Evolutionary conservation across 1,140 invertebrate genomes (phyloP), one percentile per base, ranked within the genome.

Genomic region (Parasteatoda tepidariorum): DNA sequence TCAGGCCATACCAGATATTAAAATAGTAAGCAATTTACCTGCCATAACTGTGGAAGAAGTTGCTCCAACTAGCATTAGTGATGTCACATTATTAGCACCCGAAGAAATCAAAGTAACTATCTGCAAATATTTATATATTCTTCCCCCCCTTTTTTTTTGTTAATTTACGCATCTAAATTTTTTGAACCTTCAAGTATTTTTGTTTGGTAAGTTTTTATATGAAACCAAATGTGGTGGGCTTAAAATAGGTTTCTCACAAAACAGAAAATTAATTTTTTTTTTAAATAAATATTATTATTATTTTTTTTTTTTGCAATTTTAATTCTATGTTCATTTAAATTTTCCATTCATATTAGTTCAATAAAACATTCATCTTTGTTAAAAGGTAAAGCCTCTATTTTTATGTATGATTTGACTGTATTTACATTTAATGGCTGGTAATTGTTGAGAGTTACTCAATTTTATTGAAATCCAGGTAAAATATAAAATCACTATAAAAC

Each of bases 41-140:
- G 94, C 97, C 3, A 94, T 99, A 68, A 92, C 90, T 33, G 95
- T 98, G 92, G 98, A 99, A 90, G 97, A 99, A 90, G 95, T 98
- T n/a, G 95, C 95, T 3, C 97, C 97, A 34, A 91, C 95, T 2
- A 92, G 93, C 28, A 92, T 94, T 0, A 96, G 93, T 87, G 95
- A 98, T 90, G 94, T 94, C 15, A 91, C 93, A 0, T 89, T 98
- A 24, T 89, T 99, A 57, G 97, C 98, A 26, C 98, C 98, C 3
- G 96, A 99, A 90, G 98, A 99, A 93, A 90, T 99, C 18, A 94
- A 90, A 91, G 93, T 93, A 90, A 87, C 78, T 15, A 9, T 54
- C 15, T n/a, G 41, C 9, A 24, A 38, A 22, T 4, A 15, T n/a
- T 55, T 48, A 30, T n/a, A 28, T 73, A 22, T 83, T 15, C 34